Conservation (phyloP, 2,888 invertebrate species). For the Troglohyphantes excavatus region DNA sequence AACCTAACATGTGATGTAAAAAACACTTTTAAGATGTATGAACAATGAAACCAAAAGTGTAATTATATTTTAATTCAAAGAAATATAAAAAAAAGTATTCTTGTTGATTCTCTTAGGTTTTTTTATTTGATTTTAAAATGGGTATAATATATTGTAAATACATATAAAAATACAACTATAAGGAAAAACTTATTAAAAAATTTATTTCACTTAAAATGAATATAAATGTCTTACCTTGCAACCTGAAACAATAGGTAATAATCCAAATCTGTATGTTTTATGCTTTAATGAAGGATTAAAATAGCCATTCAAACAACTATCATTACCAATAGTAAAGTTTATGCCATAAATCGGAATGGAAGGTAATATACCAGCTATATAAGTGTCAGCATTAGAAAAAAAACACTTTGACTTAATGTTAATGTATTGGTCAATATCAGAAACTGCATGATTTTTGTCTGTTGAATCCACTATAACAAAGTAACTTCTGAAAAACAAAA, state of each 20-base stretch:
- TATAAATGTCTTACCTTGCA: conserved; percentile 7
- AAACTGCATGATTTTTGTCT: neutral
- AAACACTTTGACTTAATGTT: neutral
- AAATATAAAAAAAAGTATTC: too few relatives aligned
- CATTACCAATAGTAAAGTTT: conserved; percentile 14
- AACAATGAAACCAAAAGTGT: too few relatives aligned
- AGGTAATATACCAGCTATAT: conserved; percentile 18
- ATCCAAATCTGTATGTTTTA: conserved; percentile 17
- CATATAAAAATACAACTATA: too few relatives aligned
- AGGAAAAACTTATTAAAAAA: too few relatives aligned
- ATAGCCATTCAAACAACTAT: conserved; percentile 17
- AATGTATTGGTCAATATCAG: neutral
- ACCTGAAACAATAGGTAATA: neutral
- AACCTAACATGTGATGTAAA: too few relatives aligned
- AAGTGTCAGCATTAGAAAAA: neutral
- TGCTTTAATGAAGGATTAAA: conserved; percentile 9
- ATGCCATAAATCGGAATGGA: conserved; percentile 15
- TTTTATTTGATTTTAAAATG: too few relatives aligned
- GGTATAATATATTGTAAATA: too few relatives aligned
- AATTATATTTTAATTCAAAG: too few relatives aligned
- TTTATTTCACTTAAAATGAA: neutral
- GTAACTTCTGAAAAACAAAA: conserved; percentile 37
- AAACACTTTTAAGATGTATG: too few relatives aligned
- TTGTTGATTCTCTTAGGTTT: too few relatives aligned
- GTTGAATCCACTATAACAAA: conserved; percentile 16